Conservation (phyloP, 35 echinoderm and acorn worm species). For the Apostichopus japonicus region DNA sequence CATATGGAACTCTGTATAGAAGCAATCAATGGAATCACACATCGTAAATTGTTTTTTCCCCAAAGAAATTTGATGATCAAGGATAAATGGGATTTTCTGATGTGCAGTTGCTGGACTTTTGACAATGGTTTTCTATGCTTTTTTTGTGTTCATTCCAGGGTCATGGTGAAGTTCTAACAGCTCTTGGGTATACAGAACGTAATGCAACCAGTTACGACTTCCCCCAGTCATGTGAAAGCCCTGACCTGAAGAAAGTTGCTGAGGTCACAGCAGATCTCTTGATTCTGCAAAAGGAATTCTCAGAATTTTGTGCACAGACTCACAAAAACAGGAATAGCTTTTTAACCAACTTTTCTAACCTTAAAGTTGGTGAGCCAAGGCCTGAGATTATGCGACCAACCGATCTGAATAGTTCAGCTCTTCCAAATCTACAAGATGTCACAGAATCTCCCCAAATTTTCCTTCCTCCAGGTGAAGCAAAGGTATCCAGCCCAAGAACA, state of each 20-base stretch:
- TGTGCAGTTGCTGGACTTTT: too few species aligned
- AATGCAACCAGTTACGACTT: slow-evolving; percentile 19
- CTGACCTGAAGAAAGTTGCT: slow-evolving; percentile 29
- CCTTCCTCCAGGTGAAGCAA: background rate
- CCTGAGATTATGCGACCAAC: background rate
- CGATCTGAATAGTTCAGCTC: background rate
- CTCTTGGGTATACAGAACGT: slow-evolving; percentile 3
- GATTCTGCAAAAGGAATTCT: slow-evolving; percentile 38
- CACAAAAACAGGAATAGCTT: slow-evolving; percentile 22
- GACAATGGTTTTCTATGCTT: too few species aligned
- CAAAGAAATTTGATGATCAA: too few species aligned
- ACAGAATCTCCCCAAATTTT: background rate
- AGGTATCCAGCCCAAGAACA: background rate
- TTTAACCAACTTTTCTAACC: slow-evolving; percentile 3
- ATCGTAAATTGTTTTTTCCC: too few species aligned
- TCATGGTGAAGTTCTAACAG: slow-evolving; percentile 3
- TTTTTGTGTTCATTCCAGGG: slow-evolving; percentile 12
- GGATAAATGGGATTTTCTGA: too few species aligned
- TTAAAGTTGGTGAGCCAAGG: background rate
- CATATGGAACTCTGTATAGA: too few species aligned
- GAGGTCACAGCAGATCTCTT: slow-evolving; percentile 35
- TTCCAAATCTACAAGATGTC: background rate
- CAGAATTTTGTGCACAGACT: slow-evolving; percentile 8
- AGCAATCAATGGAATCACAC: too few species aligned
- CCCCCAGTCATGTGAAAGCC: background rate